Evolutionary conservation across 1,140 invertebrate species (phyloP).

Genomic region (Nephila pilipes): DNA sequence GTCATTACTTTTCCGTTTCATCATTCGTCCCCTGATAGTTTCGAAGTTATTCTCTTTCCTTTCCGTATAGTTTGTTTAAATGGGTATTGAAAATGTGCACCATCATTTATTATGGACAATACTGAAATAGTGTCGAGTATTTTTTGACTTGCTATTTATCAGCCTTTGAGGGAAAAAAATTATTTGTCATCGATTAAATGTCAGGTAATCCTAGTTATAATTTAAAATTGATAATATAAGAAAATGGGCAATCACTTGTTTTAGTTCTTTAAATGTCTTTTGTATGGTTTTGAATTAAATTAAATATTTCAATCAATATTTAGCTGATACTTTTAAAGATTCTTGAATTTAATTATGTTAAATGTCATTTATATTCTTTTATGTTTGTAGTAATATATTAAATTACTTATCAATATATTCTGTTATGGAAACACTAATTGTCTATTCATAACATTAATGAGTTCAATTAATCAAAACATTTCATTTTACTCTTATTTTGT

Average conservation of each 20-base stretch:
- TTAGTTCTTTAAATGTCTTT: neutral
- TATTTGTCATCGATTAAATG: neutral
- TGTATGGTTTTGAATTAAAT: no score
- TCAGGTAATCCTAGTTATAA: neutral
- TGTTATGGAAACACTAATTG: no score
- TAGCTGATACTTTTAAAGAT: no score
- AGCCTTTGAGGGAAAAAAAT: neutral
- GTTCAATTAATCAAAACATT: no score
- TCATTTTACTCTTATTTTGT: no score
- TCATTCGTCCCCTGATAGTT: neutral
- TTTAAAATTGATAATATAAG: no score
- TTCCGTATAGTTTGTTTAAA: neutral
- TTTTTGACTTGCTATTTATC: neutral
- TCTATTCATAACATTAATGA: no score
- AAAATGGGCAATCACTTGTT: neutral
- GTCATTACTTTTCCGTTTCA: neutral
- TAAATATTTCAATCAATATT: no score
- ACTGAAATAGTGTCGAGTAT: neutral
- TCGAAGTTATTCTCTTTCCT: neutral
- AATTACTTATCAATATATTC: no score
- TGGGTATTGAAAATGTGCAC: neutral
- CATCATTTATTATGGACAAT: neutral
- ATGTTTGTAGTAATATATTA: no score
- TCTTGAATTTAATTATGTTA: no score
- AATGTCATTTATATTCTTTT: no score